A percentile compares a stretch with the other conserved stretches of the same genome.
phyloP scores from a whole-genome alignment of 2,797 vertebrate genomes.

The Toxotes lorentzi region DNA sequence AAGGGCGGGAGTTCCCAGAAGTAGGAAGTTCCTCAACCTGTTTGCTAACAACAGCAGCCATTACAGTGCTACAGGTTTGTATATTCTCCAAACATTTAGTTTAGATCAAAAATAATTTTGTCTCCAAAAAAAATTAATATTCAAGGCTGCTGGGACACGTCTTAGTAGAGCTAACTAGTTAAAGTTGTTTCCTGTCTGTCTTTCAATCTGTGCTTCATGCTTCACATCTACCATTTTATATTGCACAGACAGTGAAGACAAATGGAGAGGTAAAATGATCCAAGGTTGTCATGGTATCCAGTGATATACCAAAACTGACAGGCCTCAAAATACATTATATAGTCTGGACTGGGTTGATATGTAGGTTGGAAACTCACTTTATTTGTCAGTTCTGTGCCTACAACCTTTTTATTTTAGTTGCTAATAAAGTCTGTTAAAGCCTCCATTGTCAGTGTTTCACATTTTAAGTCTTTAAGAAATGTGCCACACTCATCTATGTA shows the following conservation, averaged over 20 bases:
- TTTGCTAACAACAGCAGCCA: constrained; percentile 88
- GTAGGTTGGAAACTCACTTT: too few species aligned
- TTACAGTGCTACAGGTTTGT: constrained; percentile 90
- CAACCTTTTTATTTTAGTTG: not conserved
- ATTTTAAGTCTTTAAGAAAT: too few species aligned
- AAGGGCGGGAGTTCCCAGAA: constrained; percentile 81
- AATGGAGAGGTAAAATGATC: not conserved
- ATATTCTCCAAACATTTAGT: not conserved
- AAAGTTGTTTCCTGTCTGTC: not conserved
- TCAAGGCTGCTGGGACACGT: not conserved
- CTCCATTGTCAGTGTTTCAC: too few species aligned
- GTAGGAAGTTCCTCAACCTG: constrained; percentile 96
- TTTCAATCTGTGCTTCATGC: not conserved
- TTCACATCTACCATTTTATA: not conserved
- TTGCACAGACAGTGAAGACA: not conserved
- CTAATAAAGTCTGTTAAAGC: too few species aligned
- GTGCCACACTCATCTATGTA: too few species aligned
- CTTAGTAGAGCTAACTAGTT: not conserved
- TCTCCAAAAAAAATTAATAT: not conserved
- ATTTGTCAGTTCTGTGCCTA: not conserved
- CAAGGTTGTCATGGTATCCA: not conserved
- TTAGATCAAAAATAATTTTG: not conserved
- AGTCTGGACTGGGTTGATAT: not conserved
- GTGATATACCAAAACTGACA: not conserved
- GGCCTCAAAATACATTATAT: not conserved